Evolutionary conservation across 1,140 invertebrate genomes (phyloP).

Genomic region (Pentalonia nigronervosa): DNA sequence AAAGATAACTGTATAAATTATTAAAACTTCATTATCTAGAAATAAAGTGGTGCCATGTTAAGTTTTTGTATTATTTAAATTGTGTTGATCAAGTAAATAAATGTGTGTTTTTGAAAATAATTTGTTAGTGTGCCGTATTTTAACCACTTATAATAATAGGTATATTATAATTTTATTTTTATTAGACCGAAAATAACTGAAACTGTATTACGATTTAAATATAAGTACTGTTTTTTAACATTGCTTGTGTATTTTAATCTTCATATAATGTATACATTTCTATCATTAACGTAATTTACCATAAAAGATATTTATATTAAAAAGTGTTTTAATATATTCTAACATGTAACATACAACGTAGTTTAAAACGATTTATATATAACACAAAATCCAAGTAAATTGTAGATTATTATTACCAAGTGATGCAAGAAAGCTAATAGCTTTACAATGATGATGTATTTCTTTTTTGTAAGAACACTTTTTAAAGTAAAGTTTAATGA

Average conservation of each 20-base stretch:
- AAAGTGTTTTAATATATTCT: background rate
- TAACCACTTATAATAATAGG: background rate
- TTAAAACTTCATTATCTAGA: background rate
- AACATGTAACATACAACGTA: background rate
- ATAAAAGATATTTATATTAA: background rate
- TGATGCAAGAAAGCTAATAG: background rate
- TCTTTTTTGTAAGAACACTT: background rate
- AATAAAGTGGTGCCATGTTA: background rate
- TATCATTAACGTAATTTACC: background rate
- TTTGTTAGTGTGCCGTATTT: background rate
- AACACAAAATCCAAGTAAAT: background rate
- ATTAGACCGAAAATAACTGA: background rate
- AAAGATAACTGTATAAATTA: conserved; percentile 16
- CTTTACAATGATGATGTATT: background rate
- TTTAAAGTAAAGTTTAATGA: background rate
- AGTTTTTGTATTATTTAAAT: background rate
- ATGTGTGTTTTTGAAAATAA: background rate
- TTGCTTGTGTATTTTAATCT: background rate
- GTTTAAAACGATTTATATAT: background rate
- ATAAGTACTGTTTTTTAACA: background rate
- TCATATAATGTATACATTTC: background rate
- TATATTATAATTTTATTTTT: background rate
- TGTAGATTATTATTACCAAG: background rate
- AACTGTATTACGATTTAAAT: background rate
- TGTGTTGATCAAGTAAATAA: background rate